phyloP scores from a whole-genome alignment of 2,797 vertebrate genomes.

The Hemibagrus guttatus region DNA sequence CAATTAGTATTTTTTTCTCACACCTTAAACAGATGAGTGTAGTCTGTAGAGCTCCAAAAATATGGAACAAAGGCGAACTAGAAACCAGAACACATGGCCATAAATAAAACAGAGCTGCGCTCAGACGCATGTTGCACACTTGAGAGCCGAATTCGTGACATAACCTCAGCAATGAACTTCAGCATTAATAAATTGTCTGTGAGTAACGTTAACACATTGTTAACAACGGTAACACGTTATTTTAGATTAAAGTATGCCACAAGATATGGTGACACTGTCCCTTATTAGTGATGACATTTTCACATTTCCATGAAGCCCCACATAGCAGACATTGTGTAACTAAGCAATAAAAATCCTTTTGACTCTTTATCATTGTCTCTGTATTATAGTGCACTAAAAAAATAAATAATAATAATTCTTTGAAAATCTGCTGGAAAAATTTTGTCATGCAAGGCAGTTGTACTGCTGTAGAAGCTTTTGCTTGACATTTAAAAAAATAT shows the following conservation, averaged over 20 bases:
- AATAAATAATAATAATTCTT: background rate
- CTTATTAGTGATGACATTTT: slow-evolving; percentile 11
- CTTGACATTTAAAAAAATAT: slow-evolving; percentile 14
- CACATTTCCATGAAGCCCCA: background rate
- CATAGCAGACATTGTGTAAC: background rate
- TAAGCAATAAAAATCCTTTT: background rate
- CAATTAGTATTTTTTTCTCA: slow-evolving; percentile 68
- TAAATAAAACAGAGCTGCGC: too few species aligned
- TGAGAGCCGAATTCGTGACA: background rate
- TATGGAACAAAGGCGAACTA: slow-evolving; percentile 14
- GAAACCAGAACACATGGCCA: background rate
- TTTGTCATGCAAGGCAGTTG: background rate
- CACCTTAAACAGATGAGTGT: slow-evolving; percentile 68
- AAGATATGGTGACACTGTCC: background rate
- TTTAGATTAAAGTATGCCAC: slow-evolving; percentile 2
- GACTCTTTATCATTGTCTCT: background rate
- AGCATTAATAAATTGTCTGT: background rate
- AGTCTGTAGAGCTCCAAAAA: slow-evolving; percentile 57
- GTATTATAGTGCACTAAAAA: background rate
- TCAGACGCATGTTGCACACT: too few species aligned
- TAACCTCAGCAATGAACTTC: background rate
- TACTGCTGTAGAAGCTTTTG: background rate
- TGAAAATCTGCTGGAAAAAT: background rate
- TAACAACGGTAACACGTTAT: background rate
- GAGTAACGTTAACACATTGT: background rate